A percentile compares a stretch with the other conserved stretches of the same genome.
phyloP scores from a whole-genome alignment of 2,113 vertebrate species.

The Ranitomeya variabilis region DNA sequence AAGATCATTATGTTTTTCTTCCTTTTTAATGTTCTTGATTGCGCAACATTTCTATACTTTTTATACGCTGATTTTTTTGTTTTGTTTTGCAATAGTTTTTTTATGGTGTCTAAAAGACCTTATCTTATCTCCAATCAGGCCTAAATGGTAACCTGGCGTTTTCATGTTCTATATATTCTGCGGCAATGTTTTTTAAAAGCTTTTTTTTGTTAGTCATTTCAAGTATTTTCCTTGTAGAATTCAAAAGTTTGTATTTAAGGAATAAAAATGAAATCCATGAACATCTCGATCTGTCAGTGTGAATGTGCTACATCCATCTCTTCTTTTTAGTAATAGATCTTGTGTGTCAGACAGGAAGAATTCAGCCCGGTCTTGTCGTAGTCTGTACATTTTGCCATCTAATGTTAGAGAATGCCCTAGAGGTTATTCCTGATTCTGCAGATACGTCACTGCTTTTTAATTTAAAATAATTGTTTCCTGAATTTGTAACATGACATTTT shows the following conservation, averaged over 20 bases:
- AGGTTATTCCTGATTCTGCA: not conserved
- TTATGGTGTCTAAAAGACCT: too few relatives aligned
- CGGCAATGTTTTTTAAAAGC: not conserved
- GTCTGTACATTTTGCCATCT: conserved; percentile 2
- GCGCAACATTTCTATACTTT: too few relatives aligned
- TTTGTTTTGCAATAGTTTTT: too few relatives aligned
- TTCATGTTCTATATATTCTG: not conserved
- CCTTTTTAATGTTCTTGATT: too few relatives aligned
- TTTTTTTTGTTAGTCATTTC: too few relatives aligned
- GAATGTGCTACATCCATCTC: not conserved
- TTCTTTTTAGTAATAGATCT: conserved; percentile 26
- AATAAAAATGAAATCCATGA: not conserved
- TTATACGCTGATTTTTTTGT: too few relatives aligned
- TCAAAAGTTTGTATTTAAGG: too few relatives aligned
- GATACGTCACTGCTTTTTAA: conserved; percentile 27
- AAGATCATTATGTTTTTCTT: too few relatives aligned
- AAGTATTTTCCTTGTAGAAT: too few relatives aligned
- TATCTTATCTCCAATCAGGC: too few relatives aligned
- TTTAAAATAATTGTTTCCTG: conserved; percentile 46
- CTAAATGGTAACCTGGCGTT: not conserved
- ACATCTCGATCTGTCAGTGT: not conserved
- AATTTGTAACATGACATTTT: conserved; percentile 14
- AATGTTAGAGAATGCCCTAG: conserved; percentile 12
- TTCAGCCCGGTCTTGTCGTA: conserved; percentile 35
- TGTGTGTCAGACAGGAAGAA: conserved; percentile 33